These are phyloP conservation scores for Drosophila macrospina DNA, from an alignment of 2,888 invertebrate species.

Conservation along the genomic window DNA sequence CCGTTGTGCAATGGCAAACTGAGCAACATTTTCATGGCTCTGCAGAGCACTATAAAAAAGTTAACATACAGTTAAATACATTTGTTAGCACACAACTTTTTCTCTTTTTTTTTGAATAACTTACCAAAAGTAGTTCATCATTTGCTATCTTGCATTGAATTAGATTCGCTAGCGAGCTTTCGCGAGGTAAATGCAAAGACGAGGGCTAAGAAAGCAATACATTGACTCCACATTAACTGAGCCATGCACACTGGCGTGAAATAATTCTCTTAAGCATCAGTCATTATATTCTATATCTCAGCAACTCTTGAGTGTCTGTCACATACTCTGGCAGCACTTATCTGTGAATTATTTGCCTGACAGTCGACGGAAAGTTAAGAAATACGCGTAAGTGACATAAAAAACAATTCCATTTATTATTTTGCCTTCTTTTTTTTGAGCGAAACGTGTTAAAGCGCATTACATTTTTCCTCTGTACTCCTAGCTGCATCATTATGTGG, in stretches of 20 bases:
- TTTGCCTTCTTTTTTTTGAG: conserved; percentile 37
- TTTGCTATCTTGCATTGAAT: neutral
- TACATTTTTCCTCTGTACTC: conserved; percentile 37
- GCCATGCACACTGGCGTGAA: neutral
- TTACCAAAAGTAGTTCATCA: neutral
- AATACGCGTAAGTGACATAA: conserved; percentile 57
- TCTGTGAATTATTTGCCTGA: conserved; percentile 15
- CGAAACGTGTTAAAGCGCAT: conserved; percentile 65
- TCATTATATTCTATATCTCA: neutral
- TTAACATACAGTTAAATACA: conserved; percentile 31
- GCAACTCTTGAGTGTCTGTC: neutral
- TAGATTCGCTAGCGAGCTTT: conserved; percentile 1
- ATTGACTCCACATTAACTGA: neutral
- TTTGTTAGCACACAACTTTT: conserved; percentile 4
- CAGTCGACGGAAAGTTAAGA: conserved; percentile 14
- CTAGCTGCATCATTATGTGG: conserved; percentile 58
- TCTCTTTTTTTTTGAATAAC: conserved; percentile 10
- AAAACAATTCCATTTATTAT: conserved; percentile 59
- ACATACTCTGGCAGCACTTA: conserved; percentile 37
- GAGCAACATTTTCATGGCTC: conserved; percentile 10
- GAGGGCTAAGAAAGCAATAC: neutral
- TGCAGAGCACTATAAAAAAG: neutral
- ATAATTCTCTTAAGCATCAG: neutral
- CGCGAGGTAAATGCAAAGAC: neutral
- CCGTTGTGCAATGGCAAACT: conserved; percentile 5